Conservation (phyloP, 1,140 invertebrate species). For the Heliconius eleuchia region DNA sequence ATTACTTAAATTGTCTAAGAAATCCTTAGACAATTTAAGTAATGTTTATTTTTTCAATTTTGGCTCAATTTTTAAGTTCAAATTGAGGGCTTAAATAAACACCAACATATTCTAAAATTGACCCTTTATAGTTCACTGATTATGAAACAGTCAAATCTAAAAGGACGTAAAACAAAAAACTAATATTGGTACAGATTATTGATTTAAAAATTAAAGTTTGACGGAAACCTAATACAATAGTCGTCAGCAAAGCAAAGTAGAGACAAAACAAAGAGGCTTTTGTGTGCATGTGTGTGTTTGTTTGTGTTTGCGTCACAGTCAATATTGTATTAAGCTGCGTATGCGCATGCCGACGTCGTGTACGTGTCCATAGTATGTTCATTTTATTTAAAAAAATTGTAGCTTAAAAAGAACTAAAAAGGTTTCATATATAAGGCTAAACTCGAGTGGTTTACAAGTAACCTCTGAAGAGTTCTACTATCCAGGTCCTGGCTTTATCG, state of each 20-base stretch:
- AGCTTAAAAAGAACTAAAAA: too few species aligned
- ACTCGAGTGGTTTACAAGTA: too few species aligned
- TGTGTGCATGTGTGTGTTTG: not conserved
- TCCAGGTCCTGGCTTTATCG: too few species aligned
- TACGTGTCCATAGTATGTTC: not conserved
- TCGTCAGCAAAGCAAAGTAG: not conserved
- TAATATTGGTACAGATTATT: slow-evolving; percentile 6
- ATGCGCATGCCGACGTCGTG: not conserved
- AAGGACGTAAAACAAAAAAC: slow-evolving; percentile 2
- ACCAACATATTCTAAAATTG: not conserved
- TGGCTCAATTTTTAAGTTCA: too few species aligned
- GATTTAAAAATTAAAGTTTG: slow-evolving; percentile 7
- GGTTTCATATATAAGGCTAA: too few species aligned
- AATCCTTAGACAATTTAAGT: too few species aligned
- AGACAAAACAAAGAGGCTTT: slow-evolving; percentile 2
- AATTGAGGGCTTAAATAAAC: too few species aligned
- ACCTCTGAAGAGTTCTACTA: too few species aligned
- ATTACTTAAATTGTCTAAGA: too few species aligned
- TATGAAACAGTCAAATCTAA: not conserved
- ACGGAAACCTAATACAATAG: not conserved
- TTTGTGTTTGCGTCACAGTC: slow-evolving; percentile 5
- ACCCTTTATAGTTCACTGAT: not conserved
- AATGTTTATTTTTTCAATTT: too few species aligned
- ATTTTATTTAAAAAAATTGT: too few species aligned
- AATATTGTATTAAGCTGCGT: slow-evolving; percentile 6